A percentile compares a stretch with the other conserved stretches of the same genome.
Conservation (phyloP, 2,113 vertebrate genomes). For the Ictalurus punctatus region DNA sequence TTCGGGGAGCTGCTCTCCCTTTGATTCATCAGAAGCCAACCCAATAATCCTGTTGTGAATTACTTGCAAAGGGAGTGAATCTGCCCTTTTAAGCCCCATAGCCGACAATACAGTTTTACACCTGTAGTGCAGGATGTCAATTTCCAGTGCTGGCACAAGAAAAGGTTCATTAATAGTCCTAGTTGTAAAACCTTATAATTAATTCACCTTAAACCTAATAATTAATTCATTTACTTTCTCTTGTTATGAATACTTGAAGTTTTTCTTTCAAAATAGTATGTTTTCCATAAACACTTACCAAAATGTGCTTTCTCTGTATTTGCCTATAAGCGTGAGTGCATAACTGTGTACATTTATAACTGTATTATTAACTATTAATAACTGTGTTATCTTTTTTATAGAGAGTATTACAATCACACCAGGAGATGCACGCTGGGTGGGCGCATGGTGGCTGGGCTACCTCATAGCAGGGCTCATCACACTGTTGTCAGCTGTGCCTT, state of each 20-base stretch:
- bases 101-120: background rate
- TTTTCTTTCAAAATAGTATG: background rate
- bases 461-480: conserved; percentile 84
- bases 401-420: conserved; percentile 81
- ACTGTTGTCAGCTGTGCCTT: conserved; percentile 80
- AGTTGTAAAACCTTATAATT: background rate
- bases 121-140: background rate
- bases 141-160: background rate
- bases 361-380: background rate
- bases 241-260: background rate
- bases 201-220: background rate
- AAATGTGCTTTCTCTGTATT: background rate
- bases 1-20: too few species aligned
- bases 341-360: background rate
- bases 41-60: background rate
- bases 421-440: conserved; percentile 87
- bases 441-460: conserved; percentile 96
- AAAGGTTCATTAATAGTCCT: background rate
- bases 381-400: conserved; percentile 54
- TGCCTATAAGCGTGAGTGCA: background rate
- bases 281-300: background rate
- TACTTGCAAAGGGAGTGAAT: background rate
- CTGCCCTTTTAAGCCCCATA: background rate
- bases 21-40: background rate
- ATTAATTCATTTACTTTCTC: background rate